These are phyloP conservation scores for Aphidius gifuensis DNA, from an alignment of 1,140 invertebrate genomes.

Conservation along the genomic window DNA sequence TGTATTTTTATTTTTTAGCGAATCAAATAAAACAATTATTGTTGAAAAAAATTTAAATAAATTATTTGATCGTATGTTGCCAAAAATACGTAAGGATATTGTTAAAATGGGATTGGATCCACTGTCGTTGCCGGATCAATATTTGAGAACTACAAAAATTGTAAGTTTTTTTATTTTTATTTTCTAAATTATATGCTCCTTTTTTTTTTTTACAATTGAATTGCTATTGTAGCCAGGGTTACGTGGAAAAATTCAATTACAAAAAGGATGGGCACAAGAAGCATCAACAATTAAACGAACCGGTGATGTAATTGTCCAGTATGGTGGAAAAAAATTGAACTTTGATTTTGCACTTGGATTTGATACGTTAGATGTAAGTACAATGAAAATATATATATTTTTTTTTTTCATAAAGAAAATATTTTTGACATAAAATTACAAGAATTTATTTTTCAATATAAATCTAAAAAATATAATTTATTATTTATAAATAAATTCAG, in stretches of 20 bases:
- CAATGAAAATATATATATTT: too few relatives aligned
- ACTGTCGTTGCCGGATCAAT: neutral
- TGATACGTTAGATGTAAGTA: constrained; percentile 30
- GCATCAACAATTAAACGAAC: constrained; percentile 28
- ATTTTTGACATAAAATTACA: too few relatives aligned
- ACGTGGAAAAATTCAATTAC: constrained; percentile 17
- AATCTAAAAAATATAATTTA: too few relatives aligned
- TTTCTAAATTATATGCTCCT: neutral
- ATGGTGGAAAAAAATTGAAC: constrained; percentile 16
- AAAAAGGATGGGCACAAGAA: constrained; percentile 30
- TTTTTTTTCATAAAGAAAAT: too few relatives aligned
- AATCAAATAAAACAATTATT: neutral
- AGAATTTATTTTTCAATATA: too few relatives aligned
- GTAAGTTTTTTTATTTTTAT: neutral
- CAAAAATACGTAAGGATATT: neutral
- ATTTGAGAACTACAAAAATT: neutral
- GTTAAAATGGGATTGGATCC: constrained; percentile 1
- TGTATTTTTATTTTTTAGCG: too few relatives aligned
- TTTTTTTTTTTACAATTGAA: neutral
- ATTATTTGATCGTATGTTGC: neutral
- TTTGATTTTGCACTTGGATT: constrained; percentile 31
- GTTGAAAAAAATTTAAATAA: constrained; percentile 6
- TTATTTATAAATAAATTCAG: too few relatives aligned
- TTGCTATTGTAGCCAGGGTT: constrained; percentile 21
- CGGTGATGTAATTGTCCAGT: constrained; percentile 12